phyloP scores from a whole-genome alignment of 2,888 invertebrate genomes.

The Agrenia bidenticulata region DNA sequence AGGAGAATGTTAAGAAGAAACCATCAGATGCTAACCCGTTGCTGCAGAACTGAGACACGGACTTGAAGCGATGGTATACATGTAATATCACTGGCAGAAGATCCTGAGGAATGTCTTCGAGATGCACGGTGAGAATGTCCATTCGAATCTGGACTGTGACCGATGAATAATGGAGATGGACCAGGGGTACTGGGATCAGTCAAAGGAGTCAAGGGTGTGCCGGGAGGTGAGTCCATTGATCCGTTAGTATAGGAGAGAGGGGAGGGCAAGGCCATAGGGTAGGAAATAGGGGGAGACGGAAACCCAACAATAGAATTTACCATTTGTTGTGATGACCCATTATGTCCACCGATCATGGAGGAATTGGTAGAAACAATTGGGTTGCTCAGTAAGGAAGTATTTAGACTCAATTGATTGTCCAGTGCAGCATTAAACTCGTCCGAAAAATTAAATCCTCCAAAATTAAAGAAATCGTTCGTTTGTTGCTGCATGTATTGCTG shows the following conservation, averaged over 20 bases:
- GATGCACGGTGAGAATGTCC: slow-evolving; percentile 41
- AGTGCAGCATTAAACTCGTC: slow-evolving; percentile 53
- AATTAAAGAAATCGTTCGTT: slow-evolving; percentile 52
- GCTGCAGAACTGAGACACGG: slow-evolving; percentile 73
- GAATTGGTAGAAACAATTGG: slow-evolving; percentile 40
- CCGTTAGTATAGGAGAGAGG: slow-evolving; percentile 47
- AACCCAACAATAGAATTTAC: slow-evolving; percentile 53
- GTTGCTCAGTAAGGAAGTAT: slow-evolving; percentile 45
- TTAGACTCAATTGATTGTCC: slow-evolving; percentile 53
- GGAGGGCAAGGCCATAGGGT: slow-evolving; percentile 47
- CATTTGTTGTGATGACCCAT: slow-evolving; percentile 52
- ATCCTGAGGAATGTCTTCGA: slow-evolving; percentile 49
- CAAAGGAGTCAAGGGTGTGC: slow-evolving; percentile 45
- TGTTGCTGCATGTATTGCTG: slow-evolving; percentile 51
- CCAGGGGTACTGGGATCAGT: slow-evolving; percentile 37
- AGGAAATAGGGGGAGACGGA: slow-evolving; percentile 44
- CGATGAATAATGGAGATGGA: slow-evolving; percentile 37
- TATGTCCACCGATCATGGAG: slow-evolving; percentile 37
- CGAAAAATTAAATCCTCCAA: slow-evolving; percentile 52
- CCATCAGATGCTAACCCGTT: slow-evolving; percentile 71
- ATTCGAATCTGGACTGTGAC: slow-evolving; percentile 46
- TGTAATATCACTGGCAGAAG: slow-evolving; percentile 62
- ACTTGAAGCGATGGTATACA: slow-evolving; percentile 62
- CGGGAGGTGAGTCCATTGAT: slow-evolving; percentile 47
- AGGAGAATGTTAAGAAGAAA: slow-evolving; percentile 40